Evolutionary conservation across 2,797 vertebrate species (phyloP).

Genomic region (Paratrypauchen microcephalus): DNA sequence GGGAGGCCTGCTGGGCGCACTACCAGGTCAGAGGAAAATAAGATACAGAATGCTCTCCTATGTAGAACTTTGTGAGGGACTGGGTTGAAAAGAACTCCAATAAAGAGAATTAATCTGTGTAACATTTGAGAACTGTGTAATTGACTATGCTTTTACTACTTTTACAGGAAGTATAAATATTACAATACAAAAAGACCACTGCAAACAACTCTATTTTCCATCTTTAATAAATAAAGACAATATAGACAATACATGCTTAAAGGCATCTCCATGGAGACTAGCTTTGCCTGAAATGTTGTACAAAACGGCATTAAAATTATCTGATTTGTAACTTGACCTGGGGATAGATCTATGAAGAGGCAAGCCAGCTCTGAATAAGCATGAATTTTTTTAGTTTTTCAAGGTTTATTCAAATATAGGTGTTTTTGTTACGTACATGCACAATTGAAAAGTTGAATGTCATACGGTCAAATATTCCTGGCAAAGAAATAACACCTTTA

Average conservation of each 20-base stretch:
- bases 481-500: background rate
- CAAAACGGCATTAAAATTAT: background rate
- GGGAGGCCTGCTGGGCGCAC: constrained; percentile 99
- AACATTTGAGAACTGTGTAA: background rate
- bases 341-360: background rate
- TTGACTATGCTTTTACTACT: background rate
- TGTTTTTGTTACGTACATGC: background rate
- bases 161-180: background rate
- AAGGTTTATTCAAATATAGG: no score
- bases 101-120: background rate
- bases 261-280: no score
- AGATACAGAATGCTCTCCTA: constrained; percentile 16
- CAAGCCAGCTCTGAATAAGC: background rate
- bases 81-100: background rate
- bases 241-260: no score
- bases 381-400: no score
- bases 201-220: no score
- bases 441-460: background rate
- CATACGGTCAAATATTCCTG: background rate
- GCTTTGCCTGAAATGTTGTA: background rate
- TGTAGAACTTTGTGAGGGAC: constrained; percentile 17
- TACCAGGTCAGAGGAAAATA: constrained; percentile 85
- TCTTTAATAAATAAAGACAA: no score
- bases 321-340: background rate
- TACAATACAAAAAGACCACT: no score